Evolutionary conservation across 2,888 invertebrate genomes (phyloP).

Genomic region (Ennomos erosarius): DNA sequence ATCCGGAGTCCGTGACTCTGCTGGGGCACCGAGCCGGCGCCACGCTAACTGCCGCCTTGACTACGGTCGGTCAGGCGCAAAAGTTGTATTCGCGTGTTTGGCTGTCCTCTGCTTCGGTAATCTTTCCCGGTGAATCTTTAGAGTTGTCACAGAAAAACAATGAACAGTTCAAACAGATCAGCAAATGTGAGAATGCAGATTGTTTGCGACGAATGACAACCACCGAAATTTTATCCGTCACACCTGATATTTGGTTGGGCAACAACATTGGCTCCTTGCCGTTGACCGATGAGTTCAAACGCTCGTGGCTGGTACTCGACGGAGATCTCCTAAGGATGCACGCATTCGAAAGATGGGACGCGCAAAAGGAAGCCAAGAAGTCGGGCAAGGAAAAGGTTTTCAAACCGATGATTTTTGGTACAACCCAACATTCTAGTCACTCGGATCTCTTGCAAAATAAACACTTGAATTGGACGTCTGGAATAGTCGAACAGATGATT

Average conservation of each 20-base stretch:
- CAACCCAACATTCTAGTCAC: conserved; percentile 90
- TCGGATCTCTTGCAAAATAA: conserved; percentile 86
- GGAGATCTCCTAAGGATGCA: conserved; percentile 88
- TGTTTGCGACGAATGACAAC: conserved; percentile 84
- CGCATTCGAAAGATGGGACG: conserved; percentile 87
- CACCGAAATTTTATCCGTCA: conserved; percentile 87
- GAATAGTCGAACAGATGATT: conserved; percentile 87
- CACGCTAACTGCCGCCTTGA: conserved; percentile 91
- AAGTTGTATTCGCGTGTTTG: conserved; percentile 91
- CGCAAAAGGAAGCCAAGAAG: conserved; percentile 67
- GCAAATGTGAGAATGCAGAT: conserved; percentile 83
- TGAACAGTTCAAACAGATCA: conserved; percentile 84
- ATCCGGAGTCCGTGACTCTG: conserved; percentile 90
- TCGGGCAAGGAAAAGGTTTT: conserved; percentile 74
- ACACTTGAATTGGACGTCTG: conserved; percentile 88
- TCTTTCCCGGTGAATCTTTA: conserved; percentile 88
- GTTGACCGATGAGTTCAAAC: conserved; percentile 86
- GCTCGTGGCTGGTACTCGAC: conserved; percentile 92
- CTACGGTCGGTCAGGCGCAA: conserved; percentile 85
- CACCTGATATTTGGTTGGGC: conserved; percentile 90
- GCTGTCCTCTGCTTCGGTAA: conserved; percentile 91
- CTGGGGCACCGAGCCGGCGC: conserved; percentile 95
- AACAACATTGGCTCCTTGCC: conserved; percentile 86
- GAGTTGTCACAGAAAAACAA: conserved; percentile 86
- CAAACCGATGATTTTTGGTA: conserved; percentile 88